Base-by-base conservation (phyloP, 2,888 invertebrate genomes). In the Physocephala rufipes region DNA sequence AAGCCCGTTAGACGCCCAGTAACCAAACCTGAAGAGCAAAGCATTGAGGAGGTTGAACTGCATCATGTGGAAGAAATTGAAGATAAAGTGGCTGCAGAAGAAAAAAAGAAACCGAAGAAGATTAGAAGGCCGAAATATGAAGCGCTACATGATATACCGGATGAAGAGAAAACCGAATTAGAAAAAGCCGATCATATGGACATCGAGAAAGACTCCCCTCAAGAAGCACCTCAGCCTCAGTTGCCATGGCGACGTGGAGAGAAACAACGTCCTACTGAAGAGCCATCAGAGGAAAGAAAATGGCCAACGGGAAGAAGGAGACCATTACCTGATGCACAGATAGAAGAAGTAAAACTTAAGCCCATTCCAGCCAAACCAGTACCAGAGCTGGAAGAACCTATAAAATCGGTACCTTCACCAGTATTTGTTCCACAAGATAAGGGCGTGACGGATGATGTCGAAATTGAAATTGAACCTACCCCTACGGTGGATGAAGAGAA, bases 271-370 rank as follows among this genome's bases (percentile, higher is more conserved):
- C 78, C 84, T 24, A 74, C 79, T 21, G 81, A 82, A 67, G 80
- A 87, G 72, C 80, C 82, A 9, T 73, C 84, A 13, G 82, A 84
- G 73, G 82, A 85, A 66, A 86, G 84, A 72, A 78, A 82, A 72
- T 83, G 82, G 84, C 85, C 86, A 0, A 84, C 80, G 53, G 87
- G 86, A 19, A 87, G 84, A 74, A 80, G 81, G 43, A 84, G 82
- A 61, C 86, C 86, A 2, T 83, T 87, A 73, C 85, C 86, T 55
- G 86, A 86, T 75, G 86, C 87, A 73, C 81, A 84, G 61, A 87
- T 87, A 16, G 86, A 86, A 70, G 86, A 88, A 36, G 84, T 86
- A 0, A 76, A 78, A 15, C 77, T 86, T 0, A 86, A 86, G 69
- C 86, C 86, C 12, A 85, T 86, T 75, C 86, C 86, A 55, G 73